Evolutionary conservation across 2,113 vertebrate genomes (phyloP).

Genomic region (Larimichthys polyactis): DNA sequence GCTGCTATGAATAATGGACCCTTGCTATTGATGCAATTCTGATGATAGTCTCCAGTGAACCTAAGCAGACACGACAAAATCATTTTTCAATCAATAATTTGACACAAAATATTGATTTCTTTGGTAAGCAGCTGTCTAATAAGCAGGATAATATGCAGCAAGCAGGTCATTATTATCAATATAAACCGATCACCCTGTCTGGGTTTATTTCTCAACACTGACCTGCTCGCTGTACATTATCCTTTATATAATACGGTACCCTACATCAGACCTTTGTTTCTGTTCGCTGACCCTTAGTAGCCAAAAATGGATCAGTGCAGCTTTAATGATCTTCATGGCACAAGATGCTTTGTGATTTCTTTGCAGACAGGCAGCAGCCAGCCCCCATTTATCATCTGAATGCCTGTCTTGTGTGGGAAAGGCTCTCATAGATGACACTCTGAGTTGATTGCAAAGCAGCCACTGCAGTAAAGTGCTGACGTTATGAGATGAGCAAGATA

Average conservation of each 20-base stretch:
- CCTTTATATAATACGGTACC: neutral
- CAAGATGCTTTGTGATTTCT: conserved; percentile 25
- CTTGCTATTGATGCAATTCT: no score
- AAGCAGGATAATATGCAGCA: no score
- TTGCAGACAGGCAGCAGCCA: conserved; percentile 23
- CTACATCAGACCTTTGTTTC: neutral
- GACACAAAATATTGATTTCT: no score
- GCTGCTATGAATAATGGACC: no score
- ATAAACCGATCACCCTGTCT: no score
- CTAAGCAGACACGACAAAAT: no score
- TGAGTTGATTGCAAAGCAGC: conserved; percentile 55
- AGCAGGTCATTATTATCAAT: no score
- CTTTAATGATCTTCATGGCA: conserved; percentile 1
- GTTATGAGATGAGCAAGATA: conserved; percentile 10
- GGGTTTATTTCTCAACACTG: no score
- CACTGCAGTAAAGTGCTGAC: conserved; percentile 38
- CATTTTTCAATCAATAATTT: no score
- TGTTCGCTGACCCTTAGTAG: neutral
- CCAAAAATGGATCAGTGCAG: neutral
- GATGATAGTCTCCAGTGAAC: no score
- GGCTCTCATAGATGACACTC: conserved; percentile 8
- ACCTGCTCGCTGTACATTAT: no score
- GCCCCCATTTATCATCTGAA: conserved; percentile 50
- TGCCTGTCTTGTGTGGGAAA: conserved; percentile 28
- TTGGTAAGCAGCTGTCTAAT: no score